A percentile compares a stretch with the other conserved stretches of the same genome.
These are phyloP conservation scores for Australoheros facetus DNA, from an alignment of 2,797 vertebrate genomes.

Conservation along the genomic window DNA sequence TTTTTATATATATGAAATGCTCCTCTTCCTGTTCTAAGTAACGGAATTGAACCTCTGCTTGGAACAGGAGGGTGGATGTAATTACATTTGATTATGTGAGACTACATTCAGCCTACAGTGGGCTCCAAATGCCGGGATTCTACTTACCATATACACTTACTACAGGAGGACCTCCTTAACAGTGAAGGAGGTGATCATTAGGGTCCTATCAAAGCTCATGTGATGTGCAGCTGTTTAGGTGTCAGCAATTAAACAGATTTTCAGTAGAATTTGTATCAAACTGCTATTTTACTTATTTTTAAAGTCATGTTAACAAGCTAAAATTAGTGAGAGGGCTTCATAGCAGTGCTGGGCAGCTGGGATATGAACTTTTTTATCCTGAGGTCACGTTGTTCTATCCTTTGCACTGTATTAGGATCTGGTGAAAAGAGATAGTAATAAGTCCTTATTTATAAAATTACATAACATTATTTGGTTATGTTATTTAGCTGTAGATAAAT, in stretches of 20 bases:
- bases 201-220: slow-evolving; percentile 16
- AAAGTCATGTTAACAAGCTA: background rate
- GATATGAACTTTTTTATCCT: background rate
- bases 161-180: slow-evolving; percentile 5
- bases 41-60: background rate
- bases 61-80: background rate
- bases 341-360: background rate
- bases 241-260: background rate
- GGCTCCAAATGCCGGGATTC: slow-evolving; percentile 57
- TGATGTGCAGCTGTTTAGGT: slow-evolving; percentile 7
- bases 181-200: slow-evolving; percentile 36
- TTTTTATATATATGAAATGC: background rate
- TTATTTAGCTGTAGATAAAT: too few relatives aligned
- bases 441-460: too few relatives aligned
- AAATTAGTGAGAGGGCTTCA: background rate
- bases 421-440: too few relatives aligned
- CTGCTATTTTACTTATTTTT: background rate
- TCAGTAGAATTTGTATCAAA: slow-evolving; percentile 2
- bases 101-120: slow-evolving; percentile 8
- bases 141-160: slow-evolving; percentile 37
- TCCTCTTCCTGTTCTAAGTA: background rate
- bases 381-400: background rate
- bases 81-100: slow-evolving; percentile 36
- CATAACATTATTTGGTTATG: too few relatives aligned
- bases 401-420: too few relatives aligned